Percentiles rank a stretch among this genome's conserved stretches.
Conservation (phyloP, 2,888 invertebrate species). For the Sminthurides aquaticus region DNA sequence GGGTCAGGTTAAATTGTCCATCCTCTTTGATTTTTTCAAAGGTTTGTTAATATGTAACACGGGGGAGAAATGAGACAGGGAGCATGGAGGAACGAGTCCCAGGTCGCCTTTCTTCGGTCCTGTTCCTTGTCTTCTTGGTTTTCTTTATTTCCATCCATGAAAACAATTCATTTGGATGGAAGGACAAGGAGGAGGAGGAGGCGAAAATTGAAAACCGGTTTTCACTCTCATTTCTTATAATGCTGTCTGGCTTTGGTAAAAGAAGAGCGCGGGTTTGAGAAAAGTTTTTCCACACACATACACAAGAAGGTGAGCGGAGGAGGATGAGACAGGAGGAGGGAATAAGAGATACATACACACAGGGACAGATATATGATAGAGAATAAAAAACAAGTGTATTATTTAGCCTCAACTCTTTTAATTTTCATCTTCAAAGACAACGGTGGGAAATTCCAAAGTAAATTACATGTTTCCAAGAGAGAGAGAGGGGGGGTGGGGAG, state of each 20-base stretch:
- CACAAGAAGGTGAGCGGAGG: neutral
- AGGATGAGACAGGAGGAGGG: too few relatives aligned
- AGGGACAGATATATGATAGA: neutral
- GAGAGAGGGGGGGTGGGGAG: neutral
- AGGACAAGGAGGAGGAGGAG: constrained; percentile 25
- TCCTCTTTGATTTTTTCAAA: too few relatives aligned
- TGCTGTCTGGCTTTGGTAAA: neutral
- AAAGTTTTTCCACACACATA: neutral
- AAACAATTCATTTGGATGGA: constrained; percentile 20
- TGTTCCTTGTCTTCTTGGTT: constrained; percentile 7
- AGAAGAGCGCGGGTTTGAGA: neutral
- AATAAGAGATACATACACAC: neutral
- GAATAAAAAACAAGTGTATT: neutral
- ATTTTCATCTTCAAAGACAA: constrained; percentile 19
- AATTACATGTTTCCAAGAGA: constrained; percentile 19
- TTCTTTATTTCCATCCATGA: constrained; percentile 13
- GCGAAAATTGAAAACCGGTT: constrained; percentile 19
- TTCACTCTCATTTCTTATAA: constrained; percentile 5
- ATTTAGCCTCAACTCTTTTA: constrained; percentile 6
- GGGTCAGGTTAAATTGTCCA: too few relatives aligned
- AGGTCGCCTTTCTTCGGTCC: neutral
- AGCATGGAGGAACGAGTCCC: constrained; percentile 1
- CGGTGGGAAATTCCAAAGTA: constrained; percentile 22
- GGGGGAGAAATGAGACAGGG: neutral
- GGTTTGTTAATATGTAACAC: too few relatives aligned